phyloP scores from a whole-genome alignment of 2,113 vertebrate species.

The Eulemur rufifrons region DNA sequence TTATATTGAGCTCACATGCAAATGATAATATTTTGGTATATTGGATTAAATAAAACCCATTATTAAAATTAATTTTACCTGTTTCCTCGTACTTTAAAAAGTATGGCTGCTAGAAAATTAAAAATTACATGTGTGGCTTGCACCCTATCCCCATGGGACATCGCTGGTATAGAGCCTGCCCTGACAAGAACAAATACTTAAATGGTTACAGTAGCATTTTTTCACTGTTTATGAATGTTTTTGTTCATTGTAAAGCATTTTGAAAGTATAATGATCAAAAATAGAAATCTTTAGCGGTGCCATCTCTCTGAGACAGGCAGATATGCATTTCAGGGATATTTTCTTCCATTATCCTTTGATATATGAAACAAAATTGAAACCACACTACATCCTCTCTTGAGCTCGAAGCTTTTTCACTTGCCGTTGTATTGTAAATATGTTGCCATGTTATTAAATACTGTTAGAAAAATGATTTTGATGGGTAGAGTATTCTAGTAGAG shows the following conservation, averaged over 20 bases:
- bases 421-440: background rate
- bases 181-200: background rate
- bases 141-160: background rate
- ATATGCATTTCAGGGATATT: background rate
- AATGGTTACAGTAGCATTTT: background rate
- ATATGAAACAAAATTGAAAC: constrained; percentile 21
- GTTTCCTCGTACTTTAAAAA: background rate
- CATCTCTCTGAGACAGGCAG: background rate
- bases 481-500: background rate
- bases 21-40: constrained; percentile 16
- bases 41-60: background rate
- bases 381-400: background rate
- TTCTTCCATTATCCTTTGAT: constrained; percentile 13
- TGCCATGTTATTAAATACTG: background rate
- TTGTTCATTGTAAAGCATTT: constrained; percentile 36
- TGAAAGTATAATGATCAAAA: constrained; percentile 19
- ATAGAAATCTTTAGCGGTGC: background rate
- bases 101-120: background rate
- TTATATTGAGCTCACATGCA: constrained; percentile 5
- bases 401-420: background rate
- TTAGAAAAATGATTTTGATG: background rate
- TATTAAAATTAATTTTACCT: constrained; percentile 3
- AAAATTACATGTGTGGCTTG: background rate
- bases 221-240: background rate
- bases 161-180: background rate